Base-by-base conservation (phyloP, 2,113 vertebrate species). In the Nycticryphes semicollaris region DNA sequence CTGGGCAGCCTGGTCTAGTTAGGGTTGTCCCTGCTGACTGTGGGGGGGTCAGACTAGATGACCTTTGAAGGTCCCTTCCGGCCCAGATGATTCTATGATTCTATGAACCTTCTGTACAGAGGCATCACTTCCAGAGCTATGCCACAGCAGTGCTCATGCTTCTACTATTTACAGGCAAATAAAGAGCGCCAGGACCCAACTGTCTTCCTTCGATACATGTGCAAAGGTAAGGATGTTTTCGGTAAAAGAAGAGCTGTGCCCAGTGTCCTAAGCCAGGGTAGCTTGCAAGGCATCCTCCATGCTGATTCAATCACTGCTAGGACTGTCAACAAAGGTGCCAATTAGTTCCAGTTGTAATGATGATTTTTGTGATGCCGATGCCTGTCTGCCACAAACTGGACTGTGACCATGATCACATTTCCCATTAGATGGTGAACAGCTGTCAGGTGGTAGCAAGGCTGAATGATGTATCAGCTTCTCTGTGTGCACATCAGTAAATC, bases 341-440 rank as follows among this genome's bases (percentile, higher is more conserved):
- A 87, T 95, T 92, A 96, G 70, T 64, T 86, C 77, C 86, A 82
- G 70, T 37, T 48, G 53, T 45, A 78, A 76, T 74, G 90, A 81
- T 64, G 69, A 76, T 69, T 95, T 88, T 73, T 90, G 56, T 45
- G 45, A 76, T 31, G 87, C 41, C 1, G 19, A 82, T 79, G 93
- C 77, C 90, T 92, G 92, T 89, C 86, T 69, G 64, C 67, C 67
- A 84, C 75, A 74, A 90, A 90, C 69, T 92, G 85, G 75, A 79
- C 92, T 94, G 90, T 93, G 92, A 96, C 73, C 90, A 89, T 62
- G 16, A 62, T n/a, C 70, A 22, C 57, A 82, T 94, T 92, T 96
- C 80, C 93, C 89, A 92, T 84, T 66, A 88, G 88, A 70, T 19
- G 62, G 39, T 82, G 87, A 96, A 60, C 53, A 94, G 75, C 91